Evolutionary conservation across 2,888 invertebrate genomes (phyloP), one percentile per base, ranked within the genome.

Genomic region (Cartodere bifasciata): DNA sequence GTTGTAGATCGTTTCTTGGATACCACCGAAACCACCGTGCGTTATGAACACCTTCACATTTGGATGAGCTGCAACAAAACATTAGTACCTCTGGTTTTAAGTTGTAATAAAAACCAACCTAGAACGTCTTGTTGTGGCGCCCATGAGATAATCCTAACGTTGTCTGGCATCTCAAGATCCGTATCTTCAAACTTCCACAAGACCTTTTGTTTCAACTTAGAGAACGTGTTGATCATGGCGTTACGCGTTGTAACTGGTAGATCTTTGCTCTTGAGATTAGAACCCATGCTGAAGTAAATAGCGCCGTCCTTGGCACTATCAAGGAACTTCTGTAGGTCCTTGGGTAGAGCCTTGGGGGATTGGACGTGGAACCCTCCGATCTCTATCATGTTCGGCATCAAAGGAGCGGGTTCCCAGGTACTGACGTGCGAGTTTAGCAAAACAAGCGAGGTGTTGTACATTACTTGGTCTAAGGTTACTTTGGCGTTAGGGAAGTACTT

Each of bases 261-360:
- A 39, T 72, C 63, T n/a, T 63, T 56, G 37, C 68, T 68, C 32
- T 64, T 60, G 1, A 72, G 56, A 38, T 69, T 67, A 1, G 74
- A 69, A 2, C 75, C 75, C 47, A 75, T 65, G 40, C 67, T 71
- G 38, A 72, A 64, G 37, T 68, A 68, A 2, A 73, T 57, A 0
- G 65, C 68, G 1, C 72, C 73, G 24, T 70, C 40, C 28, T 55
- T 58, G 2, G 71, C 60, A 6, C 58, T 51, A 39, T 72, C 69
- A 32, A 72, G 44, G 33, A 64, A 54, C 13, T 56, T 52, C 51
- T 70, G 58, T 1, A 72, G 48, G 48, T 72, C 67, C 62, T 37
- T 17, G 1, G 53, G 48, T 13, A 53, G 31, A 28, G 43, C 38
- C 31, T 47, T 45, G 1, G 48, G 41, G 5, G 43, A 39, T 29